Evolutionary conservation across 92 coral and sea anemone genomes (phyloP).

Genomic region (Zoanthus solanderi): DNA sequence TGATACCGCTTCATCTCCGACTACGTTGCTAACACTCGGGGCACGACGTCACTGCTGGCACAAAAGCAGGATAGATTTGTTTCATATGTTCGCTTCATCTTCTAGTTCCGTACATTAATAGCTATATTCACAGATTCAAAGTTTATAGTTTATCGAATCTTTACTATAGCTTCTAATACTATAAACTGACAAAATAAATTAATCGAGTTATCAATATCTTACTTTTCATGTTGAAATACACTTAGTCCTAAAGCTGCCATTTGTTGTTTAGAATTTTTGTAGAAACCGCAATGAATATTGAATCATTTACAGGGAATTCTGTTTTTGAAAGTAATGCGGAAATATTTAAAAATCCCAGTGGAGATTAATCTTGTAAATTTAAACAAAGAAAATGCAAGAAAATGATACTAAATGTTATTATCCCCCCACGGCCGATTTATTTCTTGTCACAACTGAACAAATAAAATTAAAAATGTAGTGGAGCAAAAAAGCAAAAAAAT

Average conservation of each 20-base stretch:
- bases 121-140: background rate
- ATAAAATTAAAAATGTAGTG: background rate
- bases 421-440: background rate
- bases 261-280: constrained; percentile 5
- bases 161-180: background rate
- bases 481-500: background rate
- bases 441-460: background rate
- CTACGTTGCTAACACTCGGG: background rate
- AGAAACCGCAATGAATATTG: constrained; percentile 11
- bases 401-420: background rate
- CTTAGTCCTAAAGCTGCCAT: too few species aligned
- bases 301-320: too few species aligned
- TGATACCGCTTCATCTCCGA: background rate
- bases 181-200: background rate
- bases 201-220: background rate
- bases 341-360: background rate
- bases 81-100: constrained; percentile 12
- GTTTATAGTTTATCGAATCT: background rate
- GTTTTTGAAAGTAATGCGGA: too few species aligned
- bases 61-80: constrained; percentile 17
- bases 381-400: background rate
- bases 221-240: background rate
- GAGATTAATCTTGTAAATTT: background rate
- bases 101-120: background rate
- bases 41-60: constrained; percentile 1